These are phyloP conservation scores for Pongo pygmaeus DNA, from an alignment of 2,113 vertebrate genomes.

Conservation along the genomic window DNA sequence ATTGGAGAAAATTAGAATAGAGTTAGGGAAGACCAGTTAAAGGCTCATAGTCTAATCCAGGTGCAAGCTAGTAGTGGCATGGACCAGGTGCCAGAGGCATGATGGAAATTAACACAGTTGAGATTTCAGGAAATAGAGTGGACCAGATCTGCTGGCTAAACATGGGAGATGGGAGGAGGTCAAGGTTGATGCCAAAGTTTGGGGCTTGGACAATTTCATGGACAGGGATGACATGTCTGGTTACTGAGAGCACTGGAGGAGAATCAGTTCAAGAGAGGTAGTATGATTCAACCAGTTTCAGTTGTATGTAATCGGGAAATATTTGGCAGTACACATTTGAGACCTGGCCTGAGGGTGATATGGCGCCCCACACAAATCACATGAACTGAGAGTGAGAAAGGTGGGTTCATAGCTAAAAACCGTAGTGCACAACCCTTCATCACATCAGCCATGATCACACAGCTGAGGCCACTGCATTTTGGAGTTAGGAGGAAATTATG, in stretches of 20 bases:
- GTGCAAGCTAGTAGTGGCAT: neutral
- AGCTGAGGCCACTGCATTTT: slow-evolving; percentile 53
- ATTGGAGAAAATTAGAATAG: neutral
- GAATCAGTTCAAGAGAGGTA: neutral
- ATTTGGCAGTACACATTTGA: neutral
- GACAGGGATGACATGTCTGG: neutral
- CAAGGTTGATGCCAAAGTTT: neutral
- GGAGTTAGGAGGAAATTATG: slow-evolving; percentile 76
- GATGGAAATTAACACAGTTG: too few species aligned
- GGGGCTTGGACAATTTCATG: neutral
- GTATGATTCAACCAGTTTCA: neutral
- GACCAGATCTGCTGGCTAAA: too few species aligned
- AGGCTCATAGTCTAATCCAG: neutral
- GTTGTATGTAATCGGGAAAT: neutral
- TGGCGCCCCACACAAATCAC: neutral
- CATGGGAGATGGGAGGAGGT: neutral
- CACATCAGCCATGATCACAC: neutral
- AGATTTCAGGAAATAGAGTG: neutral
- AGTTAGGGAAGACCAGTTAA: neutral
- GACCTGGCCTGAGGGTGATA: neutral
- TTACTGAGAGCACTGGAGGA: neutral
- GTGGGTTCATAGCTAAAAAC: neutral
- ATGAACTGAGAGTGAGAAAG: neutral
- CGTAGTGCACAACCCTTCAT: too few species aligned
- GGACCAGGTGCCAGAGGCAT: neutral